Evolutionary conservation across 1,140 invertebrate genomes (phyloP), one percentile per base, ranked within the genome.

Genomic region (Ptiloglossa arizonensis): DNA sequence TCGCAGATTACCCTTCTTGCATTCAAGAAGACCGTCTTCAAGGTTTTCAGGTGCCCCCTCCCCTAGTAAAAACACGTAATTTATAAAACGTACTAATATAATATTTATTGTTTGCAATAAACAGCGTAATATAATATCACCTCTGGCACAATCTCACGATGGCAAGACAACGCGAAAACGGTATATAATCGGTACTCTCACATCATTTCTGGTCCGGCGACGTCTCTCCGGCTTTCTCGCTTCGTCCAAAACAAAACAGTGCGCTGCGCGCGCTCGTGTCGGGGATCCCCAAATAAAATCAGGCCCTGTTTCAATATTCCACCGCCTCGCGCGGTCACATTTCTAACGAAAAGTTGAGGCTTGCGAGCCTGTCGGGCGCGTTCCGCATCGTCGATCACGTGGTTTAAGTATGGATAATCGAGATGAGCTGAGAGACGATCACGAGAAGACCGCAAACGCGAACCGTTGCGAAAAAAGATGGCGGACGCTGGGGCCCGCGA

Each of bases 41-140:
- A n/a, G n/a, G n/a, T n/a, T n/a, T n/a, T n/a, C n/a, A n/a, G n/a
- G n/a, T n/a, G n/a, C n/a, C 9, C 19, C 4, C 27, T 8, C 8
- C 13, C 50, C 29, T 38, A 70, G 79, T 69, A 80, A 80, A 73
- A 60, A 84, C 80, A 32, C 66, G 75, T 79, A 67, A 87, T 90
- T 92, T 93, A 92, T 93, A 93, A 93, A 93, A 93, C 91, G 91
- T 92, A 93, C 91, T 93, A 91, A 92, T 93, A 93, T 93, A 92
- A 91, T 92, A 92, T 93, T 92, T 93, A 93, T 92, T 93, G 91
- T 92, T 76, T 91, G 89, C 85, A 92, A 92, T 93, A 91, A 92
- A 92, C 90, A 92, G 91, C 86, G 88, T 92, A 93, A 92, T 92
- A 92, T 92, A 93, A 93, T 92, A 93, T 93, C 92, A 92, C 92